phyloP scores from a whole-genome alignment of 1,140 invertebrate species.

The Yoshiicerus persimilis region DNA sequence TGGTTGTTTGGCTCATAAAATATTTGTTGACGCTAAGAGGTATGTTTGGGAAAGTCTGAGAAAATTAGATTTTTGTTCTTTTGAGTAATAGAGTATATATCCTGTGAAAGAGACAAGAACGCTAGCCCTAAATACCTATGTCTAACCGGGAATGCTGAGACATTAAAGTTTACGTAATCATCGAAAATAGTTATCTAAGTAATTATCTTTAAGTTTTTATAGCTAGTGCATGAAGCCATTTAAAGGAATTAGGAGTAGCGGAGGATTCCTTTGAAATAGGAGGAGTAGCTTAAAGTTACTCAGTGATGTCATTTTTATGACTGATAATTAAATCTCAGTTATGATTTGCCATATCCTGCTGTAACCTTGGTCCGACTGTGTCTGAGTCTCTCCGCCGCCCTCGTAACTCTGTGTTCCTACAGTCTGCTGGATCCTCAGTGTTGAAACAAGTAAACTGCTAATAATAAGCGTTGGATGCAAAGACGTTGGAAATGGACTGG shows the following conservation, averaged over 20 bases:
- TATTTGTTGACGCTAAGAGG: background rate
- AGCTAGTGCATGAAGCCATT: background rate
- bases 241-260: background rate
- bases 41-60: background rate
- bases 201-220: slow-evolving; percentile 1
- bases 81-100: too few species aligned
- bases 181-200: background rate
- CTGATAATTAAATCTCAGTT: background rate
- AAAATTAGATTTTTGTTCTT: background rate
- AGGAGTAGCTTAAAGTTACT: background rate
- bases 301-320: background rate
- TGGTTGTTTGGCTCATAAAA: background rate
- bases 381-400: too few species aligned
- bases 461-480: background rate
- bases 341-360: background rate
- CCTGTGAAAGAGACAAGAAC: too few species aligned
- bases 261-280: background rate
- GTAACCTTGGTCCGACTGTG: background rate
- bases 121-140: background rate
- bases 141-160: background rate
- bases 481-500: background rate
- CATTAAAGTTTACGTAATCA: background rate
- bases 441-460: background rate
- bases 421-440: background rate
- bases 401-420: too few species aligned